A percentile compares a stretch with the other conserved stretches of the same genome.
phyloP scores from a whole-genome alignment of 2,888 invertebrate species.

The Gortyna flavago region DNA sequence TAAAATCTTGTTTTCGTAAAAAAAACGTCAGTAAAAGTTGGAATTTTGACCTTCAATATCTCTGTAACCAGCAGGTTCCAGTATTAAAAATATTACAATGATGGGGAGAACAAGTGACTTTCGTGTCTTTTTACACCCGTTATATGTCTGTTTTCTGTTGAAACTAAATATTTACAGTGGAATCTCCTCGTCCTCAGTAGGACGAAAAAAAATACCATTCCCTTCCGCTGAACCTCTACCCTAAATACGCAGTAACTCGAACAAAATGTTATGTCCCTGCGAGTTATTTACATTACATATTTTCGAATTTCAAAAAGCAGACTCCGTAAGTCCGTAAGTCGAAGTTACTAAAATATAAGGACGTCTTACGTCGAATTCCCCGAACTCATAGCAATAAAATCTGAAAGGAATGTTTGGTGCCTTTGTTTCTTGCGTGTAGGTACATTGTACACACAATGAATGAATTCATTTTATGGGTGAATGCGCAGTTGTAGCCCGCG shows the following conservation, averaged over 20 bases:
- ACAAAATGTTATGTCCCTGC: not conserved
- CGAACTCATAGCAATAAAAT: slow-evolving; percentile 1
- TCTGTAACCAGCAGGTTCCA: too few species aligned
- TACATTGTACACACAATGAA: not conserved
- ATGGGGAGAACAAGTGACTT: too few species aligned
- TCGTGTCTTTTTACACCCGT: too few species aligned
- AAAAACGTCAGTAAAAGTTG: too few species aligned
- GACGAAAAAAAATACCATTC: not conserved
- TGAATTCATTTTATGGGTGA: too few species aligned
- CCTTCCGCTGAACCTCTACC: not conserved
- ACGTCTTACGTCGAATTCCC: not conserved
- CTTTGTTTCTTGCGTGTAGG: not conserved
- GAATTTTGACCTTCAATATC: too few species aligned
- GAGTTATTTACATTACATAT: not conserved
- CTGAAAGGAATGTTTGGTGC: not conserved
- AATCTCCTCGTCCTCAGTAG: not conserved
- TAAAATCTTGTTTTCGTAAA: too few species aligned
- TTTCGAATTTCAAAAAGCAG: not conserved
- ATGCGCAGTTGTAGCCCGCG: too few species aligned
- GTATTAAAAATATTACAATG: too few species aligned
- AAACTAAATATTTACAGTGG: slow-evolving; percentile 14
- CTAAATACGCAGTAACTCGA: not conserved
- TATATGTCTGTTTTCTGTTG: slow-evolving; percentile 6
- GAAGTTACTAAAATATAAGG: not conserved
- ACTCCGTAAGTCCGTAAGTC: not conserved